Base-by-base conservation (phyloP, 2,113 vertebrate species). In the Channa argus region DNA sequence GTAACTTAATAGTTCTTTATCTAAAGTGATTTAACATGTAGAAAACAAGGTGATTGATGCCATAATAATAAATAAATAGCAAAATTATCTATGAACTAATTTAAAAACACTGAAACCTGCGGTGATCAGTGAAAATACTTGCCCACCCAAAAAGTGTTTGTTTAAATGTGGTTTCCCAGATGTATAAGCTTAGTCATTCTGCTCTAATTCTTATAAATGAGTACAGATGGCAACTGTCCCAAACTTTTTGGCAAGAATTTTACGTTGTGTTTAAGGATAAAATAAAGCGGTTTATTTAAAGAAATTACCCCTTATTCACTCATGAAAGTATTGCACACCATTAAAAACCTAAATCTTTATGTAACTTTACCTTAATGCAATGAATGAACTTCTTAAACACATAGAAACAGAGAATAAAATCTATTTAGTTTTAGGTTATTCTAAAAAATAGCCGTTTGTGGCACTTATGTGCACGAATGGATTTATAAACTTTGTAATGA, bases 141-240 rank as follows among this genome's bases (percentile, higher is more conserved):
- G 24, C 24, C 24, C 24, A 24, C 24, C 24, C 24, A 24, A 24
- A 24, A 24, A 24, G 24, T 24, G 24, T 41, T 52, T 56, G 65
- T 37, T 58, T 7, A 4, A 8, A 24, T 24, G 11, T 43, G 3
- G 3, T 47, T 73, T 70, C 55, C 65, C 45, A 71, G 44, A 66
- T 12, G 53, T 0, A 45, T 6, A 46, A n/a, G 2, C 37, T 75
- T 78, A 74, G 74, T 70, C 77, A 78, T 47, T 69, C 58, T 24
- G 24, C 24, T 54, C 0, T 50, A 8, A 67, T 82, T 24, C 24
- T 24, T 24, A 24, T 24, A 24, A 24, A 24, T 55, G 47, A 83
- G 77, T 65, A 58, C 70, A 33, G 9, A 53, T 74, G 74, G 70
- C 14, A 46, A n/a, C 33, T 37, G 33, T 54, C 38, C 52, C 10